phyloP scores from a whole-genome alignment of 2,113 vertebrate genomes.

The Sterrhoptilus dennistouni region DNA sequence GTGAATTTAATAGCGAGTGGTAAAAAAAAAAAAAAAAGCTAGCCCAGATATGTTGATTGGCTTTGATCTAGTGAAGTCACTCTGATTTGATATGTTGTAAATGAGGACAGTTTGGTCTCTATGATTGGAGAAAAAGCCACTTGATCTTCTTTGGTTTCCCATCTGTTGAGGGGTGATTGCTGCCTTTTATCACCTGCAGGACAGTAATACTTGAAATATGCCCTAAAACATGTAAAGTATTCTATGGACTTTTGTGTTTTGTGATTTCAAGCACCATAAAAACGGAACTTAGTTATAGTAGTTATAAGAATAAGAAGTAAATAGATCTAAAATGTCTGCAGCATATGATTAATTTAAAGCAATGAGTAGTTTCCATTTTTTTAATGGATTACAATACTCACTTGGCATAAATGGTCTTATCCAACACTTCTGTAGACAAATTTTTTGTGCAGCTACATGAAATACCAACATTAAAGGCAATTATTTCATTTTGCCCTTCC shows the following conservation, averaged over 20 bases:
- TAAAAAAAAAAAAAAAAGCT: not conserved
- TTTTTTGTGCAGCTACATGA: not conserved
- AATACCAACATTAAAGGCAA: not conserved
- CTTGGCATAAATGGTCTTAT: not conserved
- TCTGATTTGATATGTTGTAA: not conserved
- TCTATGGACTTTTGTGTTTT: not conserved
- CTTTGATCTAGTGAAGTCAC: not conserved
- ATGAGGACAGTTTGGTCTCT: not conserved
- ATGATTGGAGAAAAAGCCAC: not conserved
- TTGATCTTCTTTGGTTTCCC: not conserved
- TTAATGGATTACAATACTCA: not conserved
- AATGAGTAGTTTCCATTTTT: not conserved
- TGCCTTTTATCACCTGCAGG: not conserved
- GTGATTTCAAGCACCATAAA: not conserved
- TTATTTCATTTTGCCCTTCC: not conserved
- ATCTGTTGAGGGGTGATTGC: not conserved
- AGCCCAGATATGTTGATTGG: not conserved
- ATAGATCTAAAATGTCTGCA: not conserved
- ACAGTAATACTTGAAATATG: not conserved
- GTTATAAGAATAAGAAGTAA: not conserved
- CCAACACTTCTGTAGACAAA: not conserved
- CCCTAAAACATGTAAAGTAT: not conserved
- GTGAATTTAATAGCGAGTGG: not conserved
- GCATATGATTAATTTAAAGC: not conserved
- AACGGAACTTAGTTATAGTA: not conserved